Evolutionary conservation across 2,888 invertebrate genomes (phyloP), one percentile per base, ranked within the genome.

Genomic region (Brenthis ino): DNA sequence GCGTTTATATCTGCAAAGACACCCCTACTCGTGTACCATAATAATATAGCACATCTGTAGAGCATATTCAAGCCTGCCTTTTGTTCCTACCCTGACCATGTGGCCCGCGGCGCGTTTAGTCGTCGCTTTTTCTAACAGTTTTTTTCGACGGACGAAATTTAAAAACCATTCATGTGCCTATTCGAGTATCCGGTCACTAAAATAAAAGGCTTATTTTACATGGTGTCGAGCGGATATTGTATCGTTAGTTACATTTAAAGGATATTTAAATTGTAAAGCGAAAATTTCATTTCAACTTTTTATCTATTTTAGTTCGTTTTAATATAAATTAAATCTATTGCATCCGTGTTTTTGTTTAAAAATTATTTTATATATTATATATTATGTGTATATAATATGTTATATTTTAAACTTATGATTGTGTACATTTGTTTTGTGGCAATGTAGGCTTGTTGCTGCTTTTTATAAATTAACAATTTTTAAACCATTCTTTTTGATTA

Each of bases 31-130:
- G n/a, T 47, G 53, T 64, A 66, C 53, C 61, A 61, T 57, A 60
- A 55, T 68, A 68, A 55, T 68, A 68, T 72, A 72, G 77, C 84
- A 90, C 92, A 92, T 92, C 88, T 92, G 91, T 89, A 89, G 80
- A 83, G 84, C 91, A 91, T 88, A 89, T 91, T 90, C 85, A 83
- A 85, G 79, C 82, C 79, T 81, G 85, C 78, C 87, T 89, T 89
- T 89, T 88, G 88, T 87, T 86, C 83, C 79, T 81, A 73, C 71
- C 72, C 75, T 84, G 83, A 85, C 88, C 90, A 90, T 87, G 86
- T 88, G 88, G 80, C 81, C 75, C 76, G 80, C 83, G 84, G 80
- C 72, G 70, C 73, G 78, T 85, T 81, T 81, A 82, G 82, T 81
- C 81, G 75, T 79, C 82, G 56, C 80, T 79, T 80, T 87, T 89